Base-by-base conservation (phyloP, 2,113 vertebrate genomes). In the Cacatua alba region DNA sequence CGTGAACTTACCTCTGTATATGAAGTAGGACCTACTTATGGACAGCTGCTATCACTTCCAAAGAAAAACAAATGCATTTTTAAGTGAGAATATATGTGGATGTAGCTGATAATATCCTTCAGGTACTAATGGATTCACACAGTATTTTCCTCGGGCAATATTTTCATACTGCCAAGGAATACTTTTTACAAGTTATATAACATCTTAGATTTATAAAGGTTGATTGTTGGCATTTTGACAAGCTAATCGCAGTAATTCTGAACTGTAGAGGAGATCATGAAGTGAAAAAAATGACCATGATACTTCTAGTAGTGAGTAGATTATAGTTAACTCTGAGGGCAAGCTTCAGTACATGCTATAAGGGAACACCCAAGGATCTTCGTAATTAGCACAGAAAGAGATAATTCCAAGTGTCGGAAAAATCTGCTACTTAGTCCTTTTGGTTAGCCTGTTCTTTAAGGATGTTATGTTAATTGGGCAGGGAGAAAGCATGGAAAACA, bases 401-500 rank as follows among this genome's bases (percentile, higher is more conserved):
- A 43, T 76, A 2, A 4, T 76, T 79, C 43, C n/a, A 84, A 63
- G 79, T 72, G 20, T 41, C 35, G 77, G 62, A 70, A 89, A 81
- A 74, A 87, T 13, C 33, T 84, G 19, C 35, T 53, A 5, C 12
- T 48, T 19, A 29, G 17, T 77, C 24, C 52, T 82, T 87, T 55
- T 48, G 2, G 5, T 60, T 46, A 68, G 6, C 62, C 29, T 80
- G 12, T 26, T 76, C 26, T 86, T 86, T 23, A 82, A 65, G 12
- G 7, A 33, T 71, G 10, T 6, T 60, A 2, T 72, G 3, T 16
- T 80, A n/a, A 62, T 62, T 16, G 8, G 3, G 4, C 1, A 2
- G 16, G 7, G 16, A 46, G 16, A 65, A 81, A 62, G 4, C 24
- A 21, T 10, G 26, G 18, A 77, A 93, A 81, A 55, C 7, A 24